These are phyloP conservation scores for Gallinago undulata DNA, from an alignment of 2,113 vertebrate genomes.

Conservation along the genomic window DNA sequence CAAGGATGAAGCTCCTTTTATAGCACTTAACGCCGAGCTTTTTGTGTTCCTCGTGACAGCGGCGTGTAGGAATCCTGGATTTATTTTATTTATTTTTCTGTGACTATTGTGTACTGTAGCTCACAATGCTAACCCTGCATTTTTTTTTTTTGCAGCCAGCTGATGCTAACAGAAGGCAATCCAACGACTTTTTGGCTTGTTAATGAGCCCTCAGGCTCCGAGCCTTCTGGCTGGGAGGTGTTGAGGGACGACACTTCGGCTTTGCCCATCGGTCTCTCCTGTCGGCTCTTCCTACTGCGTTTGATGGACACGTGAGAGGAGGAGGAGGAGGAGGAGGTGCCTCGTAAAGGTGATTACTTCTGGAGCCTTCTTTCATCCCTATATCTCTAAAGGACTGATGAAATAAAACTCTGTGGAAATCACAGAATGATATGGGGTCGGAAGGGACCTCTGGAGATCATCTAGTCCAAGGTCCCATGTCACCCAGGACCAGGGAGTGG, in stretches of 20 bases:
- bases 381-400: not conserved
- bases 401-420: not conserved
- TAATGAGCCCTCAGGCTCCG: not conserved
- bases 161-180: not conserved
- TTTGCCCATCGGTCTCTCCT: rapidly evolving
- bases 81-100: not conserved
- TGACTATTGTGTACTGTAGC: not conserved
- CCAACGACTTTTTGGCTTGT: not conserved
- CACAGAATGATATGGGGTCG: too few relatives aligned
- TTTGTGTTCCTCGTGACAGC: not conserved
- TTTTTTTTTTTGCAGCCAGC: not conserved
- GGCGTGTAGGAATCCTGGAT: not conserved
- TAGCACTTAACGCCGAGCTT: not conserved
- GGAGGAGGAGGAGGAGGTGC: too few relatives aligned
- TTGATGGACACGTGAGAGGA: not conserved
- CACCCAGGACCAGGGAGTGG: not conserved
- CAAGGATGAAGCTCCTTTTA: not conserved
- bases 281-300: not conserved
- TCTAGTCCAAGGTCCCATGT: not conserved
- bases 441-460: too few relatives aligned
- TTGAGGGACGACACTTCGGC: rapidly evolving
- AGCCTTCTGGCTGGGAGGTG: not conserved
- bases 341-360: not conserved
- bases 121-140: too few relatives aligned
- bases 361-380: not conserved